A percentile compares a stretch with the other conserved stretches of the same genome.
phyloP scores from a whole-genome alignment of 2,888 invertebrate species.

The Orthosia gracilis region DNA sequence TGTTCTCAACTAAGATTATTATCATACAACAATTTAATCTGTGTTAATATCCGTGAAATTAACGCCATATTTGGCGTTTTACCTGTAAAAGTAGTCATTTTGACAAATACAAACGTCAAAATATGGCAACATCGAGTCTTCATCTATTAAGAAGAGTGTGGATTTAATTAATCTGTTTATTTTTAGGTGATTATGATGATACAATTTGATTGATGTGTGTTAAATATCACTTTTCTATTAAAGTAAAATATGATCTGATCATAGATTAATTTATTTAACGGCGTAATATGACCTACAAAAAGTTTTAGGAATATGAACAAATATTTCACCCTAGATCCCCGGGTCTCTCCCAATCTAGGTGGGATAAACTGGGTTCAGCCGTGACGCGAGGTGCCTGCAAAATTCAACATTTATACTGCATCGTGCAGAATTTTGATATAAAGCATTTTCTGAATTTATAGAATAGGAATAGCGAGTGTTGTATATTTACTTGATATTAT shows the following conservation, averaged over 20 bases:
- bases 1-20: no score
- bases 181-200: no score
- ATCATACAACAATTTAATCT: no score
- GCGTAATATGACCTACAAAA: background rate
- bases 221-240: no score
- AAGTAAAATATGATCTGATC: no score
- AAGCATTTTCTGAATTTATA: slow-evolving; percentile 3
- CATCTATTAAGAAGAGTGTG: background rate
- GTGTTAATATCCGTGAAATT: no score
- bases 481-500: no score
- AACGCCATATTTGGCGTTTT: background rate
- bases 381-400: slow-evolving; percentile 7
- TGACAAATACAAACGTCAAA: background rate
- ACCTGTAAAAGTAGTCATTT: background rate
- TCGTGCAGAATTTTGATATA: slow-evolving; percentile 16
- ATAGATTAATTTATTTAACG: background rate
- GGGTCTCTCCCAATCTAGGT: slow-evolving; percentile 31
- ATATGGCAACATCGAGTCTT: background rate
- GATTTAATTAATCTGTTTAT: no score
- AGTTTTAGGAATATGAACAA: background rate
- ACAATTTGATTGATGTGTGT: no score
- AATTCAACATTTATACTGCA: slow-evolving; percentile 40
- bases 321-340: slow-evolving; percentile 28
- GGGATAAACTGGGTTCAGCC: slow-evolving; percentile 21
- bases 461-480: no score